A percentile compares a stretch with the other conserved stretches of the same genome.
Evolutionary conservation across 53 echinoderm and acorn worm genomes (phyloP).

Genomic region (Henricia sp.): DNA sequence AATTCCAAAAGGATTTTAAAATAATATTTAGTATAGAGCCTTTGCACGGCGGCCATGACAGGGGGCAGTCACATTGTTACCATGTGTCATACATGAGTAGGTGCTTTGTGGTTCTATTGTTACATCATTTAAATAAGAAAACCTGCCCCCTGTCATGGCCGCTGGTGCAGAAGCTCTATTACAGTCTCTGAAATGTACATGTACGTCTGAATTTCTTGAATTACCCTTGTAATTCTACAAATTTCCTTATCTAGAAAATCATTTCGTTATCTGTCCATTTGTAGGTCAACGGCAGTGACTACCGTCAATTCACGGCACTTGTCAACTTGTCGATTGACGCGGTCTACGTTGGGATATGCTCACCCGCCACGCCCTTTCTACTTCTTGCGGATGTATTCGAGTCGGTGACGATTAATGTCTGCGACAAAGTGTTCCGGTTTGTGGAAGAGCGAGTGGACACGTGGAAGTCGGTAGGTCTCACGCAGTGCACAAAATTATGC

Average conservation of each 20-base stretch:
- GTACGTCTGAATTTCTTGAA: too few species aligned
- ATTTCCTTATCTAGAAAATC: not conserved
- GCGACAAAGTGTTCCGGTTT: conserved; percentile 92
- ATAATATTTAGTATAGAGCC: too few species aligned
- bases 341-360: conserved; percentile 76
- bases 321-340: conserved; percentile 89
- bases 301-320: conserved; percentile 67
- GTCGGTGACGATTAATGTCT: conserved; percentile 86
- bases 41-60: too few species aligned
- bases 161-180: too few species aligned
- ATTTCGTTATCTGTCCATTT: not conserved
- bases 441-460: conserved; percentile 86
- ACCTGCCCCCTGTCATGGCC: too few species aligned
- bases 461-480: conserved; percentile 81
- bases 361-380: conserved; percentile 89
- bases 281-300: conserved; percentile 68
- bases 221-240: not conserved
- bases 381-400: conserved; percentile 88
- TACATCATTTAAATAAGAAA: too few species aligned
- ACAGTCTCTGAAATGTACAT: too few species aligned
- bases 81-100: too few species aligned
- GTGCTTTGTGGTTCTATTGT: too few species aligned
- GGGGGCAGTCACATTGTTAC: too few species aligned
- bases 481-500: too few species aligned
- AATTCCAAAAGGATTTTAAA: too few species aligned